Evolutionary conservation across 2,113 vertebrate species (phyloP).

Genomic region (Pelobates fuscus): DNA sequence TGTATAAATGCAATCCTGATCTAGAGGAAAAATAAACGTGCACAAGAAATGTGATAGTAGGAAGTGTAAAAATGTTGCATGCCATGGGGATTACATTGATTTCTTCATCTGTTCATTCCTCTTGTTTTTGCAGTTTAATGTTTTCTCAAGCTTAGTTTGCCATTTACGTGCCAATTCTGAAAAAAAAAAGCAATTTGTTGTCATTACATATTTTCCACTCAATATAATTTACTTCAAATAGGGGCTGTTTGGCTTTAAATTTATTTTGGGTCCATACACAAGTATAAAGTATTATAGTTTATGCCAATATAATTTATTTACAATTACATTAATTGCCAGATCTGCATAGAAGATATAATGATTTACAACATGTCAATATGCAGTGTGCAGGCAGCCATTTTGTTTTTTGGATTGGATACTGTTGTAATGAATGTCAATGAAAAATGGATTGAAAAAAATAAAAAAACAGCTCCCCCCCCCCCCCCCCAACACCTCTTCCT

Average conservation of each 20-base stretch:
- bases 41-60: slow-evolving; percentile 16
- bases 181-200: slow-evolving; percentile 18
- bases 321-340: background rate
- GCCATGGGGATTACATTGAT: slow-evolving; percentile 14
- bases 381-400: no score
- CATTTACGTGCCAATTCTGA: background rate
- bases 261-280: background rate
- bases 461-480: no score
- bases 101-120: slow-evolving; percentile 23
- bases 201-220: slow-evolving; percentile 5
- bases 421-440: no score
- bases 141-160: slow-evolving; percentile 17
- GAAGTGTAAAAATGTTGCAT: slow-evolving; percentile 22
- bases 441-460: no score
- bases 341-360: no score
- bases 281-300: background rate
- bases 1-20: background rate
- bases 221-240: slow-evolving; percentile 1
- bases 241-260: background rate
- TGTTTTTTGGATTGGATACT: no score
- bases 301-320: background rate
- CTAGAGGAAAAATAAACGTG: background rate
- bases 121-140: slow-evolving; percentile 11
- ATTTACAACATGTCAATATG: no score
- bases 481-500: no score